Base-by-base conservation (phyloP, 1,140 invertebrate genomes). In the Leptestheria dahalacensis region DNA sequence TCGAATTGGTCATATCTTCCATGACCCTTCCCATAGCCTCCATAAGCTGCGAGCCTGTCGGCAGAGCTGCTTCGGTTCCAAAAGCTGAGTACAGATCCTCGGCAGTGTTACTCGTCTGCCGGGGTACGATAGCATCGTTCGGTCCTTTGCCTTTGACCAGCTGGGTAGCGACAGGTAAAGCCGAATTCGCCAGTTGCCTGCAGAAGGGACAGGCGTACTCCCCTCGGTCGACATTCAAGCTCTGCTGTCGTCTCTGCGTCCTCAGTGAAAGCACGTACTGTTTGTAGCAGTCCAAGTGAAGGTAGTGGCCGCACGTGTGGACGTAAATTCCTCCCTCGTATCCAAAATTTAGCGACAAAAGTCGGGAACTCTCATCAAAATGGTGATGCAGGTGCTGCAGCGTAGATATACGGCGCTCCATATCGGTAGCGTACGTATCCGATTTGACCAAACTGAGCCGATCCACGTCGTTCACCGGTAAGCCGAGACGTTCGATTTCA, bases 121-220 rank as follows among this genome's bases (percentile, higher is more conserved):
- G 23, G 23, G 48, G 15, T 9, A 29, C 48, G 48, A 28, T 1
- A 20, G 48, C 58, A 26, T 51, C 21, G 12, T 51, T 4, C 2
- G 48, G 18, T 26, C 47, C 24, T 26, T 18, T 41, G n/a, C 41
- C 46, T 2, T 28, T 80, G 25, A 83, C 82, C 59, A 86, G 75
- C 68, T 88, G 82, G 3, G 90, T 88, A 24, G 86, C 83, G 18
- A 96, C 75, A 2, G 92, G 92, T 59, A 97, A 74, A 60, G 95
- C 88, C 10, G 88, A 86, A 74, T 97, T 97, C 2, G 91, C 89
- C 20, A 94, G 75, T 73, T 96, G 91, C 18, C 93, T 80, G 73
- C 93, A 97, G 24, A 96, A 74, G 2, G 93, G 92, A 74, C 93
- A 97, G 60, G 85, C 79, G 75, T 91, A 97, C 75, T 97, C 92